These are phyloP conservation scores for Pimephales promelas DNA, from an alignment of 2,113 vertebrate species.

Conservation along the genomic window DNA sequence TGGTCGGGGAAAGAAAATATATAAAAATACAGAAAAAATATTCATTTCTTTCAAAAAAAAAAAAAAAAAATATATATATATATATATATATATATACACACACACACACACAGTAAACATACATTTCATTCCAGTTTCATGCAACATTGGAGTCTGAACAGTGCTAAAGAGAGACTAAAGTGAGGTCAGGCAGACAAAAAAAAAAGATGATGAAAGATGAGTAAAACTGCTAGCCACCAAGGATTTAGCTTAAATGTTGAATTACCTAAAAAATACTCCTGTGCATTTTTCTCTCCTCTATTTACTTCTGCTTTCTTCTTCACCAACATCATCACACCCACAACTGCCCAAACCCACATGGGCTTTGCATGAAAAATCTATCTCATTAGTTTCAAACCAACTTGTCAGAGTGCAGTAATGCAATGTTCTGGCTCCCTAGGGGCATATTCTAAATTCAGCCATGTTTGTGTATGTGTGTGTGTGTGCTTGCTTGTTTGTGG, in stretches of 20 bases:
- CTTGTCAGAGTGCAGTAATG: slow-evolving; percentile 34
- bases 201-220: neutral
- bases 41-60: no score
- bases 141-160: no score
- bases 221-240: neutral
- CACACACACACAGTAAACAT: no score
- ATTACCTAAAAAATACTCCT: neutral
- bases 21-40: no score
- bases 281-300: neutral
- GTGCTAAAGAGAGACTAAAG: neutral
- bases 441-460: slow-evolving; percentile 19
- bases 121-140: no score
- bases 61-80: no score
- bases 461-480: neutral
- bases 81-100: no score
- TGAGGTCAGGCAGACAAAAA: neutral
- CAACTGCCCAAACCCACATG: slow-evolving; percentile 26
- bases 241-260: neutral
- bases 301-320: slow-evolving; percentile 7
- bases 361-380: slow-evolving; percentile 41
- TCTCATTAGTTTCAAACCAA: slow-evolving; percentile 42
- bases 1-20: neutral
- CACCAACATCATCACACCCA: neutral
- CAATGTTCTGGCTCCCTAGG: neutral
- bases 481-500: neutral